Evolutionary conservation across 2,113 vertebrate species (phyloP).

Genomic region (Lampris incognitus): DNA sequence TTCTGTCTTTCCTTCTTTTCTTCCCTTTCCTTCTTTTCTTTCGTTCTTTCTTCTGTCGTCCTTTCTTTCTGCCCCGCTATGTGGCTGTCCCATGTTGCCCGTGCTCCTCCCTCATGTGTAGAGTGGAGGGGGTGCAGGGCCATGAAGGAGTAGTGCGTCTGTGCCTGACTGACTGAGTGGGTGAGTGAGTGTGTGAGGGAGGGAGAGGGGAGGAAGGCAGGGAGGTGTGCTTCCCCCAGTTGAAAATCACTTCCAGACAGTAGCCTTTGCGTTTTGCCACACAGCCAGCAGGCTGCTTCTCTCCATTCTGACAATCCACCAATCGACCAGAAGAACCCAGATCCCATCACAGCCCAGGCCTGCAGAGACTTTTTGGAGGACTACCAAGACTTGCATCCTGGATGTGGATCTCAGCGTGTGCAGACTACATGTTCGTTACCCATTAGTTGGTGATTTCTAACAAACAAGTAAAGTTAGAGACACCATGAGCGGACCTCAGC

Average conservation of each 20-base stretch:
- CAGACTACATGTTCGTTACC: conserved; percentile 55
- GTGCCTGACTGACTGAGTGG: conserved; percentile 31
- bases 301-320: conserved; percentile 7
- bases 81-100: conserved; percentile 71
- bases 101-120: conserved; percentile 67
- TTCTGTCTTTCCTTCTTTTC: no score
- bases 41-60: no score
- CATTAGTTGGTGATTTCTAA: neutral
- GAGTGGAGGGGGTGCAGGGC: conserved; percentile 75
- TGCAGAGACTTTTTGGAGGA: conserved; percentile 18
- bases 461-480: neutral
- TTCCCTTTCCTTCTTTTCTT: no score
- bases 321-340: neutral
- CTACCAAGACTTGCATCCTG: neutral
- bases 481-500: neutral
- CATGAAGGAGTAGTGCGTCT: conserved; percentile 70
- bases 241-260: conserved; percentile 48
- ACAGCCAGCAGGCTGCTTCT: conserved; percentile 37
- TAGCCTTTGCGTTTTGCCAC: conserved; percentile 47
- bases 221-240: conserved; percentile 55
- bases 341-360: conserved; percentile 29
- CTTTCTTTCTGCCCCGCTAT: no score
- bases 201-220: conserved; percentile 18
- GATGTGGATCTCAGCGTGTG: conserved; percentile 42
- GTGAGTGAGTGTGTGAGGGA: conserved; percentile 13